Evolutionary conservation across 1,140 invertebrate genomes (phyloP).

Genomic region (Portunus trituberculatus): DNA sequence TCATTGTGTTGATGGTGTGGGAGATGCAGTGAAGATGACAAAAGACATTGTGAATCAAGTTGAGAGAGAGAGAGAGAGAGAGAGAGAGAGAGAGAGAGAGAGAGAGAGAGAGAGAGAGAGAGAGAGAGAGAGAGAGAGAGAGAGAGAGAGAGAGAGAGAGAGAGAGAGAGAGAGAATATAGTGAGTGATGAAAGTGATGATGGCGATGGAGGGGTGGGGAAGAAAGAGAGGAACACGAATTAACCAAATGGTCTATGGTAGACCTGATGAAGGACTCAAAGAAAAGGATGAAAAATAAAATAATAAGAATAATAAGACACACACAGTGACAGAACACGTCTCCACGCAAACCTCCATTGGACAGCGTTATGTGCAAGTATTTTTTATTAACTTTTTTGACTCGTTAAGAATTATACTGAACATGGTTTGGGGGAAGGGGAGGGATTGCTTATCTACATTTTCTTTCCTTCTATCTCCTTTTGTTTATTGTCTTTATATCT

Average conservation of each 20-base stretch:
- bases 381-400: background rate
- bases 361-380: background rate
- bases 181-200: background rate
- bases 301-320: slow-evolving; percentile 18
- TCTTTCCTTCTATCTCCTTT: slow-evolving; percentile 14
- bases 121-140: no score
- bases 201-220: background rate
- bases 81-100: background rate
- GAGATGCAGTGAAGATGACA: no score
- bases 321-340: slow-evolving; percentile 41
- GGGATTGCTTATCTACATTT: background rate
- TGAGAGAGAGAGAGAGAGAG: no score
- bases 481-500: background rate
- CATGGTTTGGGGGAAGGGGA: background rate
- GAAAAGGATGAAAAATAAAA: background rate
- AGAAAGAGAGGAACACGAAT: slow-evolving; percentile 66
- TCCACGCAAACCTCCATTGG: slow-evolving; percentile 57
- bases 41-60: no score
- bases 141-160: slow-evolving; percentile 78
- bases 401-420: background rate
- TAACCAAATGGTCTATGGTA: slow-evolving; percentile 9
- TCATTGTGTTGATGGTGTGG: no score
- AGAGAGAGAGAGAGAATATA: background rate
- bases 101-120: background rate
- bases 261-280: background rate